A percentile compares a stretch with the other conserved stretches of the same genome.
These are phyloP conservation scores for Colossoma macropomum DNA, from an alignment of 2,113 vertebrate species.

Conservation along the genomic window DNA sequence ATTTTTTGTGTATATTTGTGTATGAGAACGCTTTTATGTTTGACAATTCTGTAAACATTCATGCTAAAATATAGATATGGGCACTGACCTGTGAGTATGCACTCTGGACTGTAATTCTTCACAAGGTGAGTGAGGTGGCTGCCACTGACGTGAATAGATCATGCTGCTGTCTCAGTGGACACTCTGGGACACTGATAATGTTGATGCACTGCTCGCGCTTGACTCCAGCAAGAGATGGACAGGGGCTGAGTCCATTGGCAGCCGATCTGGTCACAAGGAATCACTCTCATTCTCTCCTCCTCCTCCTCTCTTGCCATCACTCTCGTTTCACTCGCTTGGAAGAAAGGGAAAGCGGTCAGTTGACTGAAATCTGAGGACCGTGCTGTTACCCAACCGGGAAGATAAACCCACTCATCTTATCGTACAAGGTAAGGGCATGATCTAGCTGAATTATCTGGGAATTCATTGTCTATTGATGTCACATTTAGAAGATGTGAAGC, in stretches of 20 bases:
- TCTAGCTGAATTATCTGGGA: slow-evolving; percentile 11
- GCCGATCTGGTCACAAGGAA: slow-evolving; percentile 52
- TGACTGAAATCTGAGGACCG: slow-evolving; percentile 73
- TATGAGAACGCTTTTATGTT: not conserved
- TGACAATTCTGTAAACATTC: not conserved
- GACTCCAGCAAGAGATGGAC: slow-evolving; percentile 60
- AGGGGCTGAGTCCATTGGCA: slow-evolving; percentile 27
- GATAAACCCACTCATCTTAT: slow-evolving; percentile 49
- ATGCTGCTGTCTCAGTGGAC: slow-evolving; percentile 44
- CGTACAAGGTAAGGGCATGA: slow-evolving; percentile 71
- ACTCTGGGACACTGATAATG: slow-evolving; percentile 55
- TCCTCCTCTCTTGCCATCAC: slow-evolving; percentile 60
- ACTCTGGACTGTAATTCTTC: not conserved
- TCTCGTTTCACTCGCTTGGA: slow-evolving; percentile 61
- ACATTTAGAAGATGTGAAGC: not conserved
- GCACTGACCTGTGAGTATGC: not conserved
- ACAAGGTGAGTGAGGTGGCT: not conserved
- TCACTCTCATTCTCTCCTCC: slow-evolving; percentile 45
- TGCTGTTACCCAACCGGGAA: slow-evolving; percentile 61
- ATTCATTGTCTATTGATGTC: not conserved
- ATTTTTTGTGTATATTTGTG: not conserved
- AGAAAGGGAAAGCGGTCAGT: slow-evolving; percentile 63
- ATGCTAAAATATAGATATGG: not conserved
- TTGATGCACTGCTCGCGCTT: slow-evolving; percentile 52
- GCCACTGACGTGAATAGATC: slow-evolving; percentile 47